These are phyloP conservation scores for Cirrhinus molitorella DNA, from an alignment of 2,797 vertebrate genomes.

Conservation along the genomic window DNA sequence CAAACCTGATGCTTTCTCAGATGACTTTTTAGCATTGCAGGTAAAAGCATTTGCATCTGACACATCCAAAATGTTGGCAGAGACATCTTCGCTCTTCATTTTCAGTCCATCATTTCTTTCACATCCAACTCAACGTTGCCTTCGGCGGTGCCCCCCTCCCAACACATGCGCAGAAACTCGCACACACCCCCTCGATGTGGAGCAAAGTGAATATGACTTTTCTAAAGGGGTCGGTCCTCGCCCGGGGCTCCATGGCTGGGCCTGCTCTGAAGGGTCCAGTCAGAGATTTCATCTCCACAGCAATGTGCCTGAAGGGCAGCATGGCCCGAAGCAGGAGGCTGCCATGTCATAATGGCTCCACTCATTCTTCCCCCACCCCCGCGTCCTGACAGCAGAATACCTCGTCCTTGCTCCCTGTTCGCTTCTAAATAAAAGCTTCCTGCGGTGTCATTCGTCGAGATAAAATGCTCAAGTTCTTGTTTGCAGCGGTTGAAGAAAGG, in stretches of 20 bases:
- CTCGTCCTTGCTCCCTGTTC: conserved; percentile 30
- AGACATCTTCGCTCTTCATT: conserved; percentile 79
- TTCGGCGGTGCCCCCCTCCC: conserved; percentile 55
- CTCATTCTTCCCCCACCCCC: conserved; percentile 80
- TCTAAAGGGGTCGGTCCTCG: conserved; percentile 89
- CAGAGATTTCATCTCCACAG: conserved; percentile 87
- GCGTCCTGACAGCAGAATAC: conserved; percentile 49
- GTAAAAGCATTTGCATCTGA: conserved; percentile 7
- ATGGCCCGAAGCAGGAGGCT: conserved; percentile 78
- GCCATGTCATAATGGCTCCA: conserved; percentile 78
- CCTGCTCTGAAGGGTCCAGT: conserved; percentile 89
- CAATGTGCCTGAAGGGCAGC: conserved; percentile 80
- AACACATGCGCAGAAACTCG: conserved; percentile 36
- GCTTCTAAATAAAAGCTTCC: conserved; percentile 31
- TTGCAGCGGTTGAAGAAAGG: conserved; percentile 43
- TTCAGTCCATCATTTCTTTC: conserved; percentile 88
- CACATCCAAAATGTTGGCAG: conserved; percentile 34
- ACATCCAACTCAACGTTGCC: conserved; percentile 84
- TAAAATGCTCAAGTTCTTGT: conserved; percentile 9
- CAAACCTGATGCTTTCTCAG: not conserved
- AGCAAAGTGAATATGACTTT: conserved; percentile 91
- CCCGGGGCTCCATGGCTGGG: conserved; percentile 83
- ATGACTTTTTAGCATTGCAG: conserved; percentile 15
- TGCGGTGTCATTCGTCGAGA: conserved; percentile 29
- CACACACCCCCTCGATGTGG: conserved; percentile 59